These are phyloP conservation scores for Aphrophora alni DNA, from an alignment of 2,888 invertebrate species.

Conservation along the genomic window DNA sequence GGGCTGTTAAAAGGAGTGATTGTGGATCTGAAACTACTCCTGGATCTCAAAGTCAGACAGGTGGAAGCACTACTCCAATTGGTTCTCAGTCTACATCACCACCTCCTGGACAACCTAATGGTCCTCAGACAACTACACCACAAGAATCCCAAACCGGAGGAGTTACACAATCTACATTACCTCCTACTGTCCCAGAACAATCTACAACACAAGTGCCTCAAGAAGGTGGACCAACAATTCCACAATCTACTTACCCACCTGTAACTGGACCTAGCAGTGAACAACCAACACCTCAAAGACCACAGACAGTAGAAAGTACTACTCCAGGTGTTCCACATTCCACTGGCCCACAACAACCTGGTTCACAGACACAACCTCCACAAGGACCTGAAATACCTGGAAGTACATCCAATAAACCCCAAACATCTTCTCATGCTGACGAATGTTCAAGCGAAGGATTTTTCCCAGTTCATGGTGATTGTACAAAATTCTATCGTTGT, in stretches of 20 bases:
- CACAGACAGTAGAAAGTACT: conserved; percentile 34
- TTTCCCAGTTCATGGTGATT: conserved; percentile 65
- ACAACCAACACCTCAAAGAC: background rate
- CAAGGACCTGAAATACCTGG: conserved; percentile 26
- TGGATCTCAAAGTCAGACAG: conserved; percentile 34
- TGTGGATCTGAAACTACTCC: conserved; percentile 39
- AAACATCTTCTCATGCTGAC: conserved; percentile 12
- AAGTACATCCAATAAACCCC: conserved; percentile 20
- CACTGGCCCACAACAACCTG: conserved; percentile 45
- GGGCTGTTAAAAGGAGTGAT: conserved; percentile 58
- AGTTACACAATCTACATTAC: background rate
- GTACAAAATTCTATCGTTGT: conserved; percentile 72
- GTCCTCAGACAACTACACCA: background rate
- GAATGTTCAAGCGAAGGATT: conserved; percentile 66
- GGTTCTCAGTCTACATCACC: background rate
- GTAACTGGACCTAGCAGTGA: background rate
- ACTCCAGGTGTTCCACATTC: conserved; percentile 30
- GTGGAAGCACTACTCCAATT: background rate
- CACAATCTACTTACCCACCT: background rate
- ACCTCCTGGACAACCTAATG: background rate
- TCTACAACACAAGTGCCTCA: background rate
- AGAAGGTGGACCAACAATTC: background rate
- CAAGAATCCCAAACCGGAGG: background rate
- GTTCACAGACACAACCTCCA: conserved; percentile 39
- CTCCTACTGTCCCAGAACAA: background rate